Evolutionary conservation across 2,888 invertebrate genomes (phyloP).

Genomic region (Tetramorium bicarinatum): DNA sequence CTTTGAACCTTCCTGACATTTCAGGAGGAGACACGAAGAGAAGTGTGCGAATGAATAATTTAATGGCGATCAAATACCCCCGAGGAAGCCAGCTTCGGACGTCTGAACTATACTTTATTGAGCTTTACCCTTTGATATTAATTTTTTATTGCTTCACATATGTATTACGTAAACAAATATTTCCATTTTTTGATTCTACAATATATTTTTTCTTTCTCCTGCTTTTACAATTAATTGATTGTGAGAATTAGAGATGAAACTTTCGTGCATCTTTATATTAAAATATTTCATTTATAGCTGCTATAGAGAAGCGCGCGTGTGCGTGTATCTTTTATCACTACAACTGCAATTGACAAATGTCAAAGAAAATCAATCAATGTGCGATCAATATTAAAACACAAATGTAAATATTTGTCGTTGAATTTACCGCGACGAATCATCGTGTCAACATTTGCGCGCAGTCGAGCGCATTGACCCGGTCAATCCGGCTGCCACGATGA

Average conservation of each 20-base stretch:
- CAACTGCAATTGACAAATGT: background rate
- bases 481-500: constrained; percentile 81
- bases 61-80: constrained; percentile 47
- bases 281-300: constrained; percentile 3
- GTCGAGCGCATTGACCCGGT: constrained; percentile 83
- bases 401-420: constrained; percentile 55
- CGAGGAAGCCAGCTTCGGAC: constrained; percentile 10
- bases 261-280: background rate
- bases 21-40: constrained; percentile 50
- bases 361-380: background rate
- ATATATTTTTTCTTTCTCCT: background rate
- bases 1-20: constrained; percentile 68
- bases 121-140: background rate
- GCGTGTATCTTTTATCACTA: background rate
- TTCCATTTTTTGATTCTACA: background rate
- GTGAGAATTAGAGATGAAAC: background rate
- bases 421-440: constrained; percentile 39
- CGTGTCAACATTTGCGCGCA: constrained; percentile 72
- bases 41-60: constrained; percentile 43
- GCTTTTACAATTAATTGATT: background rate
- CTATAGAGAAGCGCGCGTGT: background rate
- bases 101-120: background rate
- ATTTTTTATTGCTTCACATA: background rate
- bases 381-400: background rate
- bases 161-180: background rate